Percentiles rank a stretch among this genome's conserved stretches.
phyloP scores from a whole-genome alignment of 2,113 vertebrate species.

The Equus przewalskii region DNA sequence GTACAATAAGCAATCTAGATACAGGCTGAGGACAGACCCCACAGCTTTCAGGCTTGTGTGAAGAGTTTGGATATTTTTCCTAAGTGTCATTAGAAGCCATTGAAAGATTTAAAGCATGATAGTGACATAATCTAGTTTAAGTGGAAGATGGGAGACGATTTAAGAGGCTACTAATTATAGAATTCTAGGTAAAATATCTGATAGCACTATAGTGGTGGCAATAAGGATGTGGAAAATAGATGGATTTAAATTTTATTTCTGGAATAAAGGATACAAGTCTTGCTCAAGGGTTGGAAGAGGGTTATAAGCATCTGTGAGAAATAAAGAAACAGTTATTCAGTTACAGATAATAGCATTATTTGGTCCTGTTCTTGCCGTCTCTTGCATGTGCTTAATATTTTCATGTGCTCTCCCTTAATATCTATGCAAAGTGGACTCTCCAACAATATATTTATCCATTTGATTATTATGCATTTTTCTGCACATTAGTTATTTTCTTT shows the following conservation, averaged over 20 bases:
- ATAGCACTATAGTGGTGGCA: not conserved
- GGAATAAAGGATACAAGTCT: not conserved
- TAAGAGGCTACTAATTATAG: not conserved
- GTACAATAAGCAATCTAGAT: not conserved
- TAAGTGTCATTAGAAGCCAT: not conserved
- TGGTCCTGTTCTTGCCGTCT: not conserved
- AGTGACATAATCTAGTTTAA: not conserved
- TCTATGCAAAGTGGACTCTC: not conserved
- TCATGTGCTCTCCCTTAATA: not conserved
- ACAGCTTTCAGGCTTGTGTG: not conserved
- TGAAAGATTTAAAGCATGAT: not conserved
- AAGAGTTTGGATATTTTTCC: not conserved
- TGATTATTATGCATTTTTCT: not conserved
- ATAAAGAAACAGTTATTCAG: not conserved
- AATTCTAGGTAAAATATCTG: not conserved
- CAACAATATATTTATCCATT: not conserved
- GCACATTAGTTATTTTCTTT: not conserved
- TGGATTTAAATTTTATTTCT: not conserved
- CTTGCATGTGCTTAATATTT: not conserved
- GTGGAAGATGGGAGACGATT: not conserved
- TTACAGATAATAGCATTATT: not conserved
- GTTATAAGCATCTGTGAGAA: not conserved
- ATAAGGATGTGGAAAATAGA: not conserved
- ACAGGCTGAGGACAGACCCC: not conserved
- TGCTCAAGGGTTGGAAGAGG: not conserved